phyloP scores from a whole-genome alignment of 2,797 vertebrate species.

The Sebastiscus tertius region DNA sequence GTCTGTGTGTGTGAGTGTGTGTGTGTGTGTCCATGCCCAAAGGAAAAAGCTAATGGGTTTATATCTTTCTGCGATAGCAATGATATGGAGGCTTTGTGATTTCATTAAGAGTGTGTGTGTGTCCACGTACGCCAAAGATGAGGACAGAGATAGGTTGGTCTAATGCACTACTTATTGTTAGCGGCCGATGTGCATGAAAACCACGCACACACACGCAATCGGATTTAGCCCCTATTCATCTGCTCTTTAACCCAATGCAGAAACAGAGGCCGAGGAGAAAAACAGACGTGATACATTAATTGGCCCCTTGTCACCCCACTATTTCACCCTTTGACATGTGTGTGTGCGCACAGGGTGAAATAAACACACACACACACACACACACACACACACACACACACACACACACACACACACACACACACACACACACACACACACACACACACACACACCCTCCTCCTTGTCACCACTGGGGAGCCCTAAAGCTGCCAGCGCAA shows the following conservation, averaged over 20 bases:
- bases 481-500: constrained; percentile 68
- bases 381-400: background rate
- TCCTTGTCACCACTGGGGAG: constrained; percentile 54
- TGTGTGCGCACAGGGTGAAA: background rate
- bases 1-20: constrained; percentile 61
- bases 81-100: constrained; percentile 94
- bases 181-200: constrained; percentile 34
- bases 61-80: constrained; percentile 93
- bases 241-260: constrained; percentile 87
- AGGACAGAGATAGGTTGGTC: constrained; percentile 77
- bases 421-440: too few relatives aligned
- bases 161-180: constrained; percentile 91
- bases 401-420: background rate
- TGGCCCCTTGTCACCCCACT: constrained; percentile 58
- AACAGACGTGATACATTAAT: constrained; percentile 69
- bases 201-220: constrained; percentile 73
- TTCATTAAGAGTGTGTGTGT: constrained; percentile 85
- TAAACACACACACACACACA: background rate
- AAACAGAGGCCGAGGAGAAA: constrained; percentile 72
- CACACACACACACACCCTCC: background rate
- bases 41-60: constrained; percentile 94
- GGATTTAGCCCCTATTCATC: constrained; percentile 91
- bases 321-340: constrained; percentile 55
- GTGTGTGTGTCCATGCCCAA: constrained; percentile 78
- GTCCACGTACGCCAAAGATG: constrained; percentile 70